These are phyloP conservation scores for Heliconius hortense DNA, from an alignment of 2,888 invertebrate species.

Conservation along the genomic window DNA sequence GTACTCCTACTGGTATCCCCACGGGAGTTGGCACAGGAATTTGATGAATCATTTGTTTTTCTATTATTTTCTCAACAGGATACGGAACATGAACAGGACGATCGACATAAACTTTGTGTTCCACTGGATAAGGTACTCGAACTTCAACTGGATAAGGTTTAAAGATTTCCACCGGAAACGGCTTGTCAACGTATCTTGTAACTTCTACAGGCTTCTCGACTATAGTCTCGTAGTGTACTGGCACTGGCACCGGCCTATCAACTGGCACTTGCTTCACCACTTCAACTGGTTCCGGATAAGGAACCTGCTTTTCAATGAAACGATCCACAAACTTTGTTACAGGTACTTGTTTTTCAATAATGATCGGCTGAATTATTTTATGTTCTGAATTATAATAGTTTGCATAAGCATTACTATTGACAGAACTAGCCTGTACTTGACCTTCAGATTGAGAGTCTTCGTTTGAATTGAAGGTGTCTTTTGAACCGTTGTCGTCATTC, in stretches of 20 bases:
- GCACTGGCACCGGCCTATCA: constrained; percentile 70
- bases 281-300: constrained; percentile 67
- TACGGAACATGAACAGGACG: constrained; percentile 75
- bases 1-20: constrained; percentile 64
- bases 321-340: constrained; percentile 73
- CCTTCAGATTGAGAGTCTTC: constrained; percentile 64
- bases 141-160: constrained; percentile 81
- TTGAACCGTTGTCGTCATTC: constrained; percentile 50
- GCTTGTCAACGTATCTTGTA: constrained; percentile 80
- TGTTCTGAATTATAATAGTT: constrained; percentile 56
- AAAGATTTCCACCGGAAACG: constrained; percentile 79
- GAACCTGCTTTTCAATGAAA: constrained; percentile 71
- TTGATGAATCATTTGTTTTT: constrained; percentile 71
- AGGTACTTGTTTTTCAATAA: constrained; percentile 74
- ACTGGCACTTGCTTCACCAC: constrained; percentile 63
- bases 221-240: constrained; percentile 76
- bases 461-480: constrained; percentile 61
- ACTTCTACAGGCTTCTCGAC: constrained; percentile 80
- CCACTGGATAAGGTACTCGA: constrained; percentile 75
- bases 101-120: constrained; percentile 78
- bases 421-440: constrained; percentile 57
- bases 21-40: constrained; percentile 73
- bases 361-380: constrained; percentile 72
- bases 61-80: constrained; percentile 77
- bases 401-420: constrained; percentile 54